phyloP scores from a whole-genome alignment of 2,888 invertebrate genomes.

The Perizoma affinitatum region DNA sequence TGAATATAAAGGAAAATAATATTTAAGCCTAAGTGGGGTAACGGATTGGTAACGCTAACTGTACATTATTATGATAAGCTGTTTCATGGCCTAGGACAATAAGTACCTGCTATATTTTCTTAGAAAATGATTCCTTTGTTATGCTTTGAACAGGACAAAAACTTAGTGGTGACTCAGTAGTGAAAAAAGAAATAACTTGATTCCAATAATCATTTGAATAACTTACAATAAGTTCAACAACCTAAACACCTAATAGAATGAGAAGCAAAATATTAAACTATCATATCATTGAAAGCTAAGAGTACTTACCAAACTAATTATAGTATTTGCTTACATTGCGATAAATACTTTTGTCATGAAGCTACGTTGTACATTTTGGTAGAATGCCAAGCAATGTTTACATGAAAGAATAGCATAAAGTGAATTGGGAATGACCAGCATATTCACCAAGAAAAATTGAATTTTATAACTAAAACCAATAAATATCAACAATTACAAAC shows the following conservation, averaged over 20 bases:
- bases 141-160: constrained; percentile 1
- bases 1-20: too few relatives aligned
- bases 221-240: constrained; percentile 4
- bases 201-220: constrained; percentile 1
- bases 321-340: constrained; percentile 24
- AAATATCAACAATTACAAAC: constrained; percentile 43
- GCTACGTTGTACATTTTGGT: constrained; percentile 30
- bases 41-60: too few relatives aligned
- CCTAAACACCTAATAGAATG: constrained; percentile 20
- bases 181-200: not conserved
- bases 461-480: constrained; percentile 34
- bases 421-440: constrained; percentile 29
- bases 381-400: constrained; percentile 29
- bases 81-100: too few relatives aligned
- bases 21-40: too few relatives aligned
- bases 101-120: too few relatives aligned
- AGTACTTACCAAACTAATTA: constrained; percentile 21
- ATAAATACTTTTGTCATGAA: constrained; percentile 27
- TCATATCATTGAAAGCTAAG: constrained; percentile 22
- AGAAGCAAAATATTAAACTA: constrained; percentile 33
- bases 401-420: constrained; percentile 2
- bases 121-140: constrained; percentile 21
- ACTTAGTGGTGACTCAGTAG: not conserved
- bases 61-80: too few relatives aligned
- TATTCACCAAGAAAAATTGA: constrained; percentile 3